Base-by-base conservation (phyloP, 1,140 invertebrate species). In the Pseudoatta argentina region DNA sequence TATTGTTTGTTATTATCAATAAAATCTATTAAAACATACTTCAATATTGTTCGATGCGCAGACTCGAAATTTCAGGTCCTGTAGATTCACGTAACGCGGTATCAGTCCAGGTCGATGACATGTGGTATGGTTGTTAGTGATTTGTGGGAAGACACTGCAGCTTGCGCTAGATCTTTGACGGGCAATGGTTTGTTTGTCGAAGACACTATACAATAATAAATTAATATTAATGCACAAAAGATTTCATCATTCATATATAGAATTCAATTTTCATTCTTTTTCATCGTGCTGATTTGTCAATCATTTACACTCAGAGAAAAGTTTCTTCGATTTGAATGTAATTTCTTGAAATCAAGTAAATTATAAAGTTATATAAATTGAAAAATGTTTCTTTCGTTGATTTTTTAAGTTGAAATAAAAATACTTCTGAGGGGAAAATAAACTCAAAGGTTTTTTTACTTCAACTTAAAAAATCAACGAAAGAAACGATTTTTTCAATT, bases 101-200 rank as follows among this genome's bases (percentile, higher is more conserved):
- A 93, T 94, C 77, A 94, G 86, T 94, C 93, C 85, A 94, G 88
- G 64, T 93, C 88, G 61, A 94, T 93, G 78, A 93, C 75, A 85
- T 59, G 88, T 75, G 81, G 57, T 81, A 3, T 67, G 85, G 34
- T 63, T 79, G 71, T 63, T 82, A 71, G 48, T 81, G 34, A 18
- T 59, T 64, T 71, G 53, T 30, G 55, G 59, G 39, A 57, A 71
- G 48, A 53, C 61, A 12, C 18, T 79, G 12, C 8, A 27, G 53
- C 39, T 86, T 30, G 27, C 21, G n/a, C 3, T 8, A 18, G n/a
- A 3, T 24, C 14, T 61, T 12, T 44, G 61, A n/a, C 18, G 6
- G 10, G 72, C 53, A 82, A 39, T 14, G 55, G 16, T 18, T 0
- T 64, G 8, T 3, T 14, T 24, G 39, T 3, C 14, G 76, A 16